phyloP scores from a whole-genome alignment of 2,113 vertebrate genomes.

The Alethe castanea region DNA sequence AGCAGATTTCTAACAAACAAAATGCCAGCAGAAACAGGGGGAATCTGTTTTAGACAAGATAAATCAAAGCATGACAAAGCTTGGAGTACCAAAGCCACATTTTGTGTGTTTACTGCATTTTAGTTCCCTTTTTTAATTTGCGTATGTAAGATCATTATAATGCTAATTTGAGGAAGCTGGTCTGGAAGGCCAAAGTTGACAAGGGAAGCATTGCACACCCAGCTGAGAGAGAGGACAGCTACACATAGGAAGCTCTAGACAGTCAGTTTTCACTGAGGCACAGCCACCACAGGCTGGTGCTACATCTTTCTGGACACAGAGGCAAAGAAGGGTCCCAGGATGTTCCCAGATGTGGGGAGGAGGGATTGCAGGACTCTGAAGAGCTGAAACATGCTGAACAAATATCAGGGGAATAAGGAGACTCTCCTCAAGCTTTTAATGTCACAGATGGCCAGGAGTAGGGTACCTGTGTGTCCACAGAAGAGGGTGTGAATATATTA shows the following conservation, averaged over 20 bases:
- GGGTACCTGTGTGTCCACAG: background rate
- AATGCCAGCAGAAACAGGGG: background rate
- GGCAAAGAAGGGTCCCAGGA: background rate
- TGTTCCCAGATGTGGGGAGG: background rate
- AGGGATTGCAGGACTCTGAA: background rate
- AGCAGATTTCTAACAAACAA: background rate
- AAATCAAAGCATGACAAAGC: background rate
- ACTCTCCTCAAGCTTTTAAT: background rate
- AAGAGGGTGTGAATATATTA: background rate
- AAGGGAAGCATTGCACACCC: background rate
- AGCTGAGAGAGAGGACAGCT: background rate
- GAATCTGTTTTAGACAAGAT: background rate
- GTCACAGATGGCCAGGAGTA: background rate
- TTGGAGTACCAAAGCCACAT: background rate
- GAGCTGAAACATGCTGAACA: background rate
- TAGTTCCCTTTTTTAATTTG: slow-evolving; percentile 19
- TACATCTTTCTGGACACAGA: background rate
- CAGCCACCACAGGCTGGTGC: background rate
- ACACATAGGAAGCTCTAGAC: background rate
- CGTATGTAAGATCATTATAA: background rate
- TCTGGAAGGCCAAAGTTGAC: background rate
- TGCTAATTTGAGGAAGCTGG: slow-evolving; percentile 35
- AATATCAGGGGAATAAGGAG: background rate
- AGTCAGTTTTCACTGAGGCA: background rate
- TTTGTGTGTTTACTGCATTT: background rate